Evolutionary conservation across 2,888 invertebrate species (phyloP), one percentile per base, ranked within the genome.

Genomic region (Tuta absoluta): DNA sequence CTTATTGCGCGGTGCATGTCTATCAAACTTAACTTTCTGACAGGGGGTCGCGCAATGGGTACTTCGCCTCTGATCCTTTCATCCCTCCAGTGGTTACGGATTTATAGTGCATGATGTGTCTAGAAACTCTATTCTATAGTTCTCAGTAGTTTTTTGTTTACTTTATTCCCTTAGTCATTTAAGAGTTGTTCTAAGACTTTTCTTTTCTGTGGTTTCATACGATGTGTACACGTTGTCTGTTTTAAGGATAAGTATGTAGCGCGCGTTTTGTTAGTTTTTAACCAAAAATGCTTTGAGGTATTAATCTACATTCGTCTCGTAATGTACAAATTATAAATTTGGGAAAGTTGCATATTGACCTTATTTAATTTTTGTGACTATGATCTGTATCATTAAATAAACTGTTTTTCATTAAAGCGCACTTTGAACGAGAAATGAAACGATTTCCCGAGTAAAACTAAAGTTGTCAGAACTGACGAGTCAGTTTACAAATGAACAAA

Each of bases 1-100:
- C 81, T 79, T 80, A 80, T 79, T 80, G 76, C 75, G 77, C 77
- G 75, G 66, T 73, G 74, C 76, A 70, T 67, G 76, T 71, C 71
- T 73, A 69, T 74, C 73, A 73, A 63, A 61, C 33, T 58, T 45
- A 60, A 67, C 64, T 62, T 75, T 76, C 66, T 69, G 67, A 69
- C 66, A 66, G 66, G 68, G 67, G 65, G 66, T 21, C 37, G 51
- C 64, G 66, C 66, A 66, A 64, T 64, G 45, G 45, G 62, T 62
- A 66, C 53, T 33, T 28, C 10, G 10, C 33, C 33, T 33, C 33
- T 33, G 33, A 28, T 28, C 28, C 66, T 53, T 14, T 21, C 1
- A 48, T 10, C 24, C 14, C 53, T 37, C 53, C 38, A 33, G 53
- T 51, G 62, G 17, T 56, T 14, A 41, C 10, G n/a, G 24, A 17